Evolutionary conservation across 1,140 invertebrate genomes (phyloP).

Genomic region (Cydia fagiglandana): DNA sequence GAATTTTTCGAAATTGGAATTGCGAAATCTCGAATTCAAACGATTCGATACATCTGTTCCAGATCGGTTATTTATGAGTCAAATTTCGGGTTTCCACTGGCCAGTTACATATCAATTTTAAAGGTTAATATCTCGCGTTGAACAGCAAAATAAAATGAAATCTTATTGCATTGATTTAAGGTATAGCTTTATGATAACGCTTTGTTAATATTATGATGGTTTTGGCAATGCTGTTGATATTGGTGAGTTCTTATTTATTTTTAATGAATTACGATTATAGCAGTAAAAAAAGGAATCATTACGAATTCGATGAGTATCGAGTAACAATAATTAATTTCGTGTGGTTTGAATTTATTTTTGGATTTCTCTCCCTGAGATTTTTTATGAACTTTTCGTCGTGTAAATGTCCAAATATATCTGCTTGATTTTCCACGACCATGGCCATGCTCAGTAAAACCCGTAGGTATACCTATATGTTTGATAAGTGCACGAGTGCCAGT

Average conservation of each 20-base stretch:
- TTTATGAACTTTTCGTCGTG: too few relatives aligned
- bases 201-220: background rate
- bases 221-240: background rate
- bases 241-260: constrained; percentile 4
- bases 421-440: too few relatives aligned
- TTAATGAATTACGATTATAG: constrained; percentile 1
- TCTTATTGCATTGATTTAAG: background rate
- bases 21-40: constrained; percentile 6
- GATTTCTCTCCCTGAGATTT: too few relatives aligned
- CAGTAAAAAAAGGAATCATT: constrained; percentile 1
- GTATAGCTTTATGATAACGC: background rate
- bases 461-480: too few relatives aligned
- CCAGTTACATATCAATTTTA: constrained; percentile 13
- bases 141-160: background rate
- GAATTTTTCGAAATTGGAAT: constrained; percentile 10
- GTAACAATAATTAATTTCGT: too few relatives aligned
- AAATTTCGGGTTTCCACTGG: constrained; percentile 33
- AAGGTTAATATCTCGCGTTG: background rate
- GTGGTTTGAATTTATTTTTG: too few relatives aligned
- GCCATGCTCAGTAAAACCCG: too few relatives aligned
- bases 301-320: too few relatives aligned
- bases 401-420: too few relatives aligned
- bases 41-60: constrained; percentile 37
- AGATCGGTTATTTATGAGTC: constrained; percentile 37
- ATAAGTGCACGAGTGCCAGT: too few relatives aligned